These are phyloP conservation scores for Anoplopoma fimbria DNA, from an alignment of 2,113 vertebrate genomes.

Conservation along the genomic window DNA sequence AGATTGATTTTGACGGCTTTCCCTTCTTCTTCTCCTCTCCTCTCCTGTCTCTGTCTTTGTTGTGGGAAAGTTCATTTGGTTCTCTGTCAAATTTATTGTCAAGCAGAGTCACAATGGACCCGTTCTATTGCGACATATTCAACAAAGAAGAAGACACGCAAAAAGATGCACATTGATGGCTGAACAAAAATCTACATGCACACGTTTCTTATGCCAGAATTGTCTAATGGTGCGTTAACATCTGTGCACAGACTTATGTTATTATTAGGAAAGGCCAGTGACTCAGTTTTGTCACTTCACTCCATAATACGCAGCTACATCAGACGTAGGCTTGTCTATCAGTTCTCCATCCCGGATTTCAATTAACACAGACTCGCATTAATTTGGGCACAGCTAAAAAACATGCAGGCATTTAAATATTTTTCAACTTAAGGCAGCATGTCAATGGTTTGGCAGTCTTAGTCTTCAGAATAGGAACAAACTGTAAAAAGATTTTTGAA, in stretches of 20 bases:
- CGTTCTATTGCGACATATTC: conserved; percentile 37
- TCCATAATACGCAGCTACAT: neutral
- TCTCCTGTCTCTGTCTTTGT: conserved; percentile 19
- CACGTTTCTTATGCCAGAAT: neutral
- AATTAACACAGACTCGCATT: neutral
- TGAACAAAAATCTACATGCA: neutral
- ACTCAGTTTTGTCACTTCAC: conserved; percentile 34
- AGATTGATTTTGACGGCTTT: conserved; percentile 14
- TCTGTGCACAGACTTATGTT: conserved; percentile 12
- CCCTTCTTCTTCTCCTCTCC: neutral
- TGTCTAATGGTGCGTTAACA: neutral
- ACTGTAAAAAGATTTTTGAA: neutral
- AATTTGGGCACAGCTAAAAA: neutral
- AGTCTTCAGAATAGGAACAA: neutral
- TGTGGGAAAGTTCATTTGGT: conserved; percentile 53
- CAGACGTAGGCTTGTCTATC: conserved; percentile 11
- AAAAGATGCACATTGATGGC: conserved; percentile 3
- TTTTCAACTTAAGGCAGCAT: neutral
- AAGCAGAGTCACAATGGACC: conserved; percentile 33
- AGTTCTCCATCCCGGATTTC: neutral
- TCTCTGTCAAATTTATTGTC: conserved; percentile 48
- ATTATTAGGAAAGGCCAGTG: conserved; percentile 24
- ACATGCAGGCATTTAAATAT: neutral
- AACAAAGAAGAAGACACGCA: conserved; percentile 25
- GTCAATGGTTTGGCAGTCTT: neutral